Evolutionary conservation across 2,797 vertebrate species (phyloP).

Genomic region (Syngnathus rostellatus): DNA sequence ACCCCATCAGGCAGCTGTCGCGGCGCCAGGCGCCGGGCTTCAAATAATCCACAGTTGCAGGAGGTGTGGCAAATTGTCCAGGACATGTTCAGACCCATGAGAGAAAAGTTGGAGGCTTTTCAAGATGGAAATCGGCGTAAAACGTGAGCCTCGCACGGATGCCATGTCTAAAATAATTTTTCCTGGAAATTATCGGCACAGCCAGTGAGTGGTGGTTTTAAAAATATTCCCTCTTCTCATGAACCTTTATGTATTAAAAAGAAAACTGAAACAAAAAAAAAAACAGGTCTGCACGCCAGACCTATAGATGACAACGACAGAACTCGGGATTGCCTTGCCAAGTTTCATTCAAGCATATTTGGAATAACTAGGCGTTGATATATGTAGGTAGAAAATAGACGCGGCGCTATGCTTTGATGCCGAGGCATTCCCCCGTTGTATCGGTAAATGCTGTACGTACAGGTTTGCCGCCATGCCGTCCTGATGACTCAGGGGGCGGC

Average conservation of each 20-base stretch:
- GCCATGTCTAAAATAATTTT: neutral
- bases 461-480: neutral
- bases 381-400: too few species aligned
- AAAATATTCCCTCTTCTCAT: neutral
- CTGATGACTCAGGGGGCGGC: neutral
- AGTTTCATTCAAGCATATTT: neutral
- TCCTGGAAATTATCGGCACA: neutral
- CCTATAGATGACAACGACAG: neutral
- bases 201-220: neutral
- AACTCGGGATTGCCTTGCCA: neutral
- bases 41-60: slow-evolving; percentile 58
- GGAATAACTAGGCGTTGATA: neutral
- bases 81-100: neutral
- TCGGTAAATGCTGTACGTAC: neutral
- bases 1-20: slow-evolving; percentile 51
- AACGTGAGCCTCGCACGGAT: neutral
- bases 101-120: neutral
- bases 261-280: neutral
- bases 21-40: slow-evolving; percentile 53
- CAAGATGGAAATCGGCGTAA: neutral
- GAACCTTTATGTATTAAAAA: neutral
- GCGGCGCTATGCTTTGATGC: too few species aligned
- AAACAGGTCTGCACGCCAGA: too few species aligned
- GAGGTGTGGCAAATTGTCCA: slow-evolving; percentile 7
- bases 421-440: neutral